These are phyloP conservation scores for Drosophila fulvimacula DNA, from an alignment of 2,888 invertebrate genomes.

Conservation along the genomic window DNA sequence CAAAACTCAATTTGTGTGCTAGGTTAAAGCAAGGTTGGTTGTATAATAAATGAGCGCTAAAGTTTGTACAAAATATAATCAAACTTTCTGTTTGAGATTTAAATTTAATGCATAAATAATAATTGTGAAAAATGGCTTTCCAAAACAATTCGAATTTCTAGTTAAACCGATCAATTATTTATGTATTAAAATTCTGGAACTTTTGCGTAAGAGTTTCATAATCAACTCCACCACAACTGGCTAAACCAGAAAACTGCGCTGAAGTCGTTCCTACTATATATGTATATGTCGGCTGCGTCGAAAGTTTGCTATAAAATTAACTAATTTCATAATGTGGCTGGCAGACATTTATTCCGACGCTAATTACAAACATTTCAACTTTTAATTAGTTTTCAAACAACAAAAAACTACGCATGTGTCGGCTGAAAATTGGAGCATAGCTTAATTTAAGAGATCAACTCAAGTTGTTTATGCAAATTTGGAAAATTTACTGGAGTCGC, in stretches of 20 bases:
- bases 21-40: constrained; percentile 1
- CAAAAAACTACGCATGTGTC: constrained; percentile 11
- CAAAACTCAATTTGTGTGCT: background rate
- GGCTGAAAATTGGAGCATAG: constrained; percentile 12
- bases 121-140: background rate
- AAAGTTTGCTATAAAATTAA: constrained; percentile 64
- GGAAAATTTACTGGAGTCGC: constrained; percentile 28
- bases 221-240: constrained; percentile 1
- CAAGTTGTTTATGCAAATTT: constrained; percentile 58
- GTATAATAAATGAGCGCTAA: background rate
- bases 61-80: background rate
- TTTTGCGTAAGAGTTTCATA: background rate
- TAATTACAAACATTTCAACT: constrained; percentile 78
- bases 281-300: constrained; percentile 40
- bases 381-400: constrained; percentile 72
- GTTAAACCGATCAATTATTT: constrained; percentile 1
- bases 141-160: background rate
- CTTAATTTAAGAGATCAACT: constrained; percentile 25
- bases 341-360: constrained; percentile 76
- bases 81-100: background rate
- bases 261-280: background rate
- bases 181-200: background rate
- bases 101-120: background rate
- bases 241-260: constrained; percentile 1
- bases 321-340: constrained; percentile 73